Base-by-base conservation (phyloP, 2,888 invertebrate species). In the Amphipyra tragopoginis region DNA sequence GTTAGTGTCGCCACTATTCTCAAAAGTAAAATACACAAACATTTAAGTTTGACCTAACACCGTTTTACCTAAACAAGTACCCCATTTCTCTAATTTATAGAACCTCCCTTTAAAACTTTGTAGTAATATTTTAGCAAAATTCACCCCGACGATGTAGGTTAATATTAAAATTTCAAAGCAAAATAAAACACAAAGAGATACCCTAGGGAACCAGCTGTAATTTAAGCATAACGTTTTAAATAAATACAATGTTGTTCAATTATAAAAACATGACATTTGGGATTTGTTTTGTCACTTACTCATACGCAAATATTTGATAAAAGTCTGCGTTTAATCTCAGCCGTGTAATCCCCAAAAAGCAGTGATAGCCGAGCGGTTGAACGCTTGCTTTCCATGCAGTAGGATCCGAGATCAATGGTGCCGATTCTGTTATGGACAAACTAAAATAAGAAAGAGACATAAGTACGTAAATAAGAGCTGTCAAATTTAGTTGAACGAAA, bases 191-290 rank as follows among this genome's bases (percentile, higher is more conserved):
- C 34, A 50, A 40, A 36, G 3, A 15, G 7, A 13, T 29, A 5
- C 62, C 38, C 50, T 39, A 14, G 56, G 53, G 56, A 44, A 47
- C 42, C 8, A 38, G 6, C 42, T 44, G 45, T 57, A 61, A 66
- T 61, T 70, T 50, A 34, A n/a, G 26, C 38, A n/a, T 45, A 50
- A 5, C 21, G 48, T 44, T 50, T 54, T 52, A 49, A 57, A 64
- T 40, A 64, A 26, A 51, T 51, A 52, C 36, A 43, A 50, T 39
- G 40, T 40, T 62, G 21, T 44, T 44, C 48, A 55, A 44, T 59
- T 69, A 64, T 52, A 52, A 64, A 59, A 64, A 55, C 54, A 47
- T 45, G 47, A 40, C 13, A 7, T 55, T n/a, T 11, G 33, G 36
- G 43, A 14, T 39, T 43, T 38, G 29, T 42, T 42, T 45, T 34